phyloP scores from a whole-genome alignment of 2,888 invertebrate genomes.

The Drosophila testacea region DNA sequence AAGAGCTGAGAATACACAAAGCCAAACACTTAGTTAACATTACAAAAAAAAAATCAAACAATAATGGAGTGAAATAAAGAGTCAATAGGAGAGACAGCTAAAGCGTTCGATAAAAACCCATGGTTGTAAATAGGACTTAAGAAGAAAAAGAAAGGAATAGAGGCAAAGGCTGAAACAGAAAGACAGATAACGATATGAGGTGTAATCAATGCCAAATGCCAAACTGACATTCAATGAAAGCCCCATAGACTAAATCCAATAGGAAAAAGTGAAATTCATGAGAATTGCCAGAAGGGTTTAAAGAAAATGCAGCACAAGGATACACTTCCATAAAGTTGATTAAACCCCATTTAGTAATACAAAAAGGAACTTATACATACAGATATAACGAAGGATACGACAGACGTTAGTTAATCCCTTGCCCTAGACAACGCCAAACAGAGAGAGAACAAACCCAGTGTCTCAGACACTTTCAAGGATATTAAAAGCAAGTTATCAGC shows the following conservation, averaged over 20 bases:
- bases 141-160: constrained; percentile 7
- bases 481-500: constrained; percentile 51
- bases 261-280: constrained; percentile 44
- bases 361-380: constrained; percentile 2
- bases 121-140: constrained; percentile 18
- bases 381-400: not conserved
- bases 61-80: constrained; percentile 34
- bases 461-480: constrained; percentile 44
- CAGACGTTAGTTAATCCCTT: constrained; percentile 32
- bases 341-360: constrained; percentile 45
- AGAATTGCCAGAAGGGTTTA: constrained; percentile 25
- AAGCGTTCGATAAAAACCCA: constrained; percentile 31
- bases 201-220: constrained; percentile 52
- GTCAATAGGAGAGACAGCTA: constrained; percentile 15
- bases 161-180: constrained; percentile 7
- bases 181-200: constrained; percentile 25
- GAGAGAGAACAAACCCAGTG: constrained; percentile 1
- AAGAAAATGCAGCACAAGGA: constrained; percentile 15
- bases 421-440: constrained; percentile 41
- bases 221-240: constrained; percentile 40
- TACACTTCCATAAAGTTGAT: constrained; percentile 62
- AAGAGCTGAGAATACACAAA: not conserved
- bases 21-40: constrained; percentile 4
- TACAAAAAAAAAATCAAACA: constrained; percentile 12
- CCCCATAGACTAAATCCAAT: not conserved